Evolutionary conservation across 2,888 invertebrate genomes (phyloP), one percentile per base, ranked within the genome.

Genomic region (Unio delphinus): DNA sequence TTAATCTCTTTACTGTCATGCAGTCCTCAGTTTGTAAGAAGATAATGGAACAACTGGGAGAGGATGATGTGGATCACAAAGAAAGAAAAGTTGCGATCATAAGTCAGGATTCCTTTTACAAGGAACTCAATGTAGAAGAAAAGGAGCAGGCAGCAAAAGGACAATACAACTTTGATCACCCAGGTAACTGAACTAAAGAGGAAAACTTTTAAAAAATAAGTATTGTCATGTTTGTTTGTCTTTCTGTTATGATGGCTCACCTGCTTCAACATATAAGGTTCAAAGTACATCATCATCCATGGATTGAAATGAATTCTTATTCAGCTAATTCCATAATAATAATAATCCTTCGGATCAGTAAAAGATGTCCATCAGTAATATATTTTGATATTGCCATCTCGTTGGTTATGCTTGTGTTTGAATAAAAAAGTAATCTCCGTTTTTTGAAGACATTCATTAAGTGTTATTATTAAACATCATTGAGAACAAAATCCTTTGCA

Each of bases 91-190:
- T 99, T 3, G 96, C 96, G 56, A 95, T 96, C 85, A 96, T 99
- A 88, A 96, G 97, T 75, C 97, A 98, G 89, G 99, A 99, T 88
- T 96, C 97, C 69, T 99, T 99, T 91, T 99, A 99, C 91, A 93
- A 96, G 68, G 94, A 96, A 73, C 91, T 99, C 64, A 94, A 93
- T 0, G 91, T 93, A 0, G 93, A 94, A 0, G 98, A 99, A 88
- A 94, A 95, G 81, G 90, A 93, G 0, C 94, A 94, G 80, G 96
- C 96, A 72, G 94, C 94, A 67, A 86, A 83, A 70, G 99, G 99
- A 54, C 94, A 95, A 83, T 99, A 95, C 89, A 98, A 99, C 91
- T 99, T 99, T 90, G 99, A 99, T 90, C 99, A 99, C 91, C 99
- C 99, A 0, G 92, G 93, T 92, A 78, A 69, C 64, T 64, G 8